Evolutionary conservation across 1,140 invertebrate genomes (phyloP).

Genomic region (Drosophila virilis): DNA sequence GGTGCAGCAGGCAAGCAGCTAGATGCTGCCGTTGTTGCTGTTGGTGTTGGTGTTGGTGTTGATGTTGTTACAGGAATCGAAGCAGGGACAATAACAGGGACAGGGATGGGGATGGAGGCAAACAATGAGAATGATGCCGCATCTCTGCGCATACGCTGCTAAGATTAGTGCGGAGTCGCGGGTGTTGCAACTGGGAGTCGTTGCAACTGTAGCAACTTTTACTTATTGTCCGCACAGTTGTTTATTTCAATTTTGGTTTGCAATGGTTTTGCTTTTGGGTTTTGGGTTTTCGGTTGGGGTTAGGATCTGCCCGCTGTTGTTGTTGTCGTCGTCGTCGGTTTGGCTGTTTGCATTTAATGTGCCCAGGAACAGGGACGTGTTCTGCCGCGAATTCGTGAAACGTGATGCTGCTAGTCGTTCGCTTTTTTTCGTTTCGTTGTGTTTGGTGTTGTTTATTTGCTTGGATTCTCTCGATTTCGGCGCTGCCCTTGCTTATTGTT

Average conservation of each 20-base stretch:
- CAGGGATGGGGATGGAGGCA: not conserved
- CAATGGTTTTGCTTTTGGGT: conserved; percentile 41
- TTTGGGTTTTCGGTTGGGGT: conserved; percentile 59
- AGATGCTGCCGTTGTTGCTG: not conserved
- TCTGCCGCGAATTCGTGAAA: conserved; percentile 83
- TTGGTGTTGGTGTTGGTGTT: conserved; percentile 13
- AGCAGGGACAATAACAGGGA: not conserved
- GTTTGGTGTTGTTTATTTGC: conserved; percentile 47
- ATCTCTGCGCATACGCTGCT: conserved; percentile 40
- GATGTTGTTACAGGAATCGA: conserved; percentile 7
- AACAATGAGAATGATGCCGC: conserved; percentile 41
- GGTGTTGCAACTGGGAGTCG: conserved; percentile 23
- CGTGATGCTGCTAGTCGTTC: conserved; percentile 80
- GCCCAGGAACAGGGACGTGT: conserved; percentile 67
- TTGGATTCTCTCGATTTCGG: conserved; percentile 52
- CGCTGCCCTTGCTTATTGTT: conserved; percentile 60
- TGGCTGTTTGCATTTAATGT: conserved; percentile 80
- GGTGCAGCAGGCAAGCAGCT: not conserved
- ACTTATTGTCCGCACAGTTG: conserved; percentile 53
- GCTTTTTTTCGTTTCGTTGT: conserved; percentile 32
- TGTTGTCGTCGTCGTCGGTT: conserved; percentile 24
- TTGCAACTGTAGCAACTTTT: conserved; percentile 58
- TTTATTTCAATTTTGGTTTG: conserved; percentile 53
- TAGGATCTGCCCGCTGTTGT: conserved; percentile 41
- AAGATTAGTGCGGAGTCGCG: conserved; percentile 43